Percentiles rank a stretch among this genome's conserved stretches.
phyloP scores from a whole-genome alignment of 2,888 invertebrate species.

The Aporophyla lueneburgensis region DNA sequence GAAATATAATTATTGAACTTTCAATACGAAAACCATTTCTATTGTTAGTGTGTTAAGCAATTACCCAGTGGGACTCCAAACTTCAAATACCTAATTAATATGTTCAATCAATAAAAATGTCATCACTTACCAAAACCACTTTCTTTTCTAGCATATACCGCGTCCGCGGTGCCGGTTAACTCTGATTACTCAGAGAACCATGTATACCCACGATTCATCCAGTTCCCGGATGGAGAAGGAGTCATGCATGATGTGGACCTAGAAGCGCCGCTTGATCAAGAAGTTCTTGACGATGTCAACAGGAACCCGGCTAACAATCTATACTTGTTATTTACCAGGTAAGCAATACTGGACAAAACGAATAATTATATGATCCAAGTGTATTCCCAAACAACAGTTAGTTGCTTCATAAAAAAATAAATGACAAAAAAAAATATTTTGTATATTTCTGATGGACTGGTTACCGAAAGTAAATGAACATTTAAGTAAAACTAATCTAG shows the following conservation, averaged over 20 bases:
- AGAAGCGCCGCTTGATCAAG: conserved; percentile 70
- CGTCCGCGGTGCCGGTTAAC: conserved; percentile 70
- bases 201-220: conserved; percentile 72
- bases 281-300: conserved; percentile 69
- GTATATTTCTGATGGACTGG: no score
- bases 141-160: conserved; percentile 66
- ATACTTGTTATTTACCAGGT: conserved; percentile 76
- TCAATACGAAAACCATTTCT: no score
- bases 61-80: neutral
- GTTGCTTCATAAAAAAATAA: neutral
- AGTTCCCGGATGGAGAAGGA: conserved; percentile 76
- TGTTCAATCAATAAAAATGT: neutral
- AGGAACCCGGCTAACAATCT: conserved; percentile 74
- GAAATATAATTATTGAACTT: no score
- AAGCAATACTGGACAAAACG: neutral
- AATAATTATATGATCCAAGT: neutral
- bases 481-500: neutral
- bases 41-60: no score
- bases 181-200: conserved; percentile 55
- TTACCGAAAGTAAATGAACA: neutral
- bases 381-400: no score
- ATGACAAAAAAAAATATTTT: no score
- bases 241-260: conserved; percentile 74
- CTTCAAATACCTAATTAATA: neutral
- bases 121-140: neutral